Percentiles rank a stretch among this genome's conserved stretches.
Evolutionary conservation across 2,113 vertebrate species (phyloP).

Genomic region (Archocentrus centrarchus): DNA sequence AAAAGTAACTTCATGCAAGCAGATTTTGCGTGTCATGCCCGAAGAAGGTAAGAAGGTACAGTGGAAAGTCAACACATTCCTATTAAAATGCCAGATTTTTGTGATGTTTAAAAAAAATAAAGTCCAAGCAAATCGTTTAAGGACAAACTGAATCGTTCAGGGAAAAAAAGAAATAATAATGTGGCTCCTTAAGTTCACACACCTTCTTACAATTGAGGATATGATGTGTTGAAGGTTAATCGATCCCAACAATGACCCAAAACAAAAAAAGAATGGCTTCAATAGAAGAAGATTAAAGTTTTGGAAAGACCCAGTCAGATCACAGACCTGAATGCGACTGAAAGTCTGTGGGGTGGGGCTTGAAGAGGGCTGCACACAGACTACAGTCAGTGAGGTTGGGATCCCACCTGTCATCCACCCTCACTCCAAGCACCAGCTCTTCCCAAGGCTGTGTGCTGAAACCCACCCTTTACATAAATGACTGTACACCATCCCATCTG

Average conservation of each 20-base stretch:
- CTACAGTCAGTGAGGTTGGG: no score
- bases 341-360: background rate
- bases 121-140: no score
- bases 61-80: background rate
- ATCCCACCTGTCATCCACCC: no score
- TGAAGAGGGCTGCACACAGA: background rate
- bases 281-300: background rate
- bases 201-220: no score
- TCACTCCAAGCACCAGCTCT: no score
- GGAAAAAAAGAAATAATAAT: no score
- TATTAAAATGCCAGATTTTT: background rate
- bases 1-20: constrained; percentile 3
- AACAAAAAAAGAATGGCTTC: background rate
- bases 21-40: background rate
- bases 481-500: no score
- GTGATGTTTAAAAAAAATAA: background rate
- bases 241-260: background rate
- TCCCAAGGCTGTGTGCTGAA: no score
- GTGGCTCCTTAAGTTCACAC: no score
- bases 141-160: no score
- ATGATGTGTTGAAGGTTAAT: no score
- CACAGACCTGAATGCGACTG: background rate
- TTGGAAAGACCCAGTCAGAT: background rate
- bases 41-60: background rate
- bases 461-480: no score